Evolutionary conservation across 2,797 vertebrate species (phyloP), one percentile per base, ranked within the genome.

Genomic region (Melanogrammus aeglefinus): DNA sequence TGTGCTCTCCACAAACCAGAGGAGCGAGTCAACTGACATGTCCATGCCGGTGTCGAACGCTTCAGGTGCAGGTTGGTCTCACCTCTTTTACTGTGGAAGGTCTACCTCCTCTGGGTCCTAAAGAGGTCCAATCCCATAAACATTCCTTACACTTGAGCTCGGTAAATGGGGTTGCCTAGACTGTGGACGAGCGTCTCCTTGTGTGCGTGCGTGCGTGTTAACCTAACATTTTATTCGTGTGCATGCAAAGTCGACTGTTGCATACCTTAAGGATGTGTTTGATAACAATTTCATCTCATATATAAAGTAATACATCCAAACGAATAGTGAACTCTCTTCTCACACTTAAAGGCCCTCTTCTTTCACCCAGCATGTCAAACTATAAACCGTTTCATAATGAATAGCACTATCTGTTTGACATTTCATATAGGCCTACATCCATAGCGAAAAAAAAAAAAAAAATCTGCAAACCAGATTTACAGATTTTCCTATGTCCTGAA

Each of bases 401-500:
- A 10, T 83, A 78, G 83, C 86, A 69, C 82, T 12, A 80, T 74
- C 88, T 88, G 78, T 84, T 87, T 88, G 83, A 31, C 76, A 76
- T 1, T 6, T 18, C 21, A 21, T 18, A 51, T 16, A 33, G 31
- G 31, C 31, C 31, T 33, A 21, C 14, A 51, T 21, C 14, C 16
- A 51, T 4, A 51, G 47, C 18, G 3, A 1, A 70, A 38, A 51
- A 47, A 82, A n/a, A 9, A 27, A 27, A 66, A 9, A 27, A 35
- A 10, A 36, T 31, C 57, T 36, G 35, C 35, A 36, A 33, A 33
- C 31, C 31, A 33, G 31, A 33, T 33, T 33, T 33, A 33, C 31
- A 33, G 31, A 33, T 33, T 33, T 33, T 33, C 31, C 31, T 33
- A 33, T 33, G 31, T 33, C 31, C 31, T 33, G 31, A 3, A 33